Conservation (phyloP, 2,888 invertebrate species). For the Latrodectus hesperus region DNA sequence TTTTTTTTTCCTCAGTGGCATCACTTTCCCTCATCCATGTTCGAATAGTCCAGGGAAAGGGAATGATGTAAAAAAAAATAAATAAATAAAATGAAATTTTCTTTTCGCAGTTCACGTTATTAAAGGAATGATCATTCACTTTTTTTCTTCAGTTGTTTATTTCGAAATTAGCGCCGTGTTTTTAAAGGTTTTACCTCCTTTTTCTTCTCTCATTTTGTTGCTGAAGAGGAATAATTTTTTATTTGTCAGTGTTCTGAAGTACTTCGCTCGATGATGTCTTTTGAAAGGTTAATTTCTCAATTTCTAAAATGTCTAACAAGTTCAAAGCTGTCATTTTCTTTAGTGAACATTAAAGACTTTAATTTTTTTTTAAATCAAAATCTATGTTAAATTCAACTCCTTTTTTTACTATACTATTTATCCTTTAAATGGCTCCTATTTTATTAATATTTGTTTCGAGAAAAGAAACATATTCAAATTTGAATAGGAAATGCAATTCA, state of each 20-base stretch:
- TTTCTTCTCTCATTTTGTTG: slow-evolving; percentile 12
- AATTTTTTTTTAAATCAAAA: not conserved
- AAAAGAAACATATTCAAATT: too few relatives aligned
- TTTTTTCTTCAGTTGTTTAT: slow-evolving; percentile 30
- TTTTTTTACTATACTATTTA: too few relatives aligned
- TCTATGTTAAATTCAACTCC: too few relatives aligned
- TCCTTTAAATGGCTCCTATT: too few relatives aligned
- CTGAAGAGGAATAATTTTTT: slow-evolving; percentile 8
- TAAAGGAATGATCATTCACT: slow-evolving; percentile 41
- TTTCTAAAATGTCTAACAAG: slow-evolving; percentile 15
- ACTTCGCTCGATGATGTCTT: not conserved
- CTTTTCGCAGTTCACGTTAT: slow-evolving; percentile 43
- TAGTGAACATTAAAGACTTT: not conserved
- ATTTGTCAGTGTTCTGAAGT: not conserved
- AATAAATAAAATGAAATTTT: slow-evolving; percentile 11
- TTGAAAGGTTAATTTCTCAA: slow-evolving; percentile 29
- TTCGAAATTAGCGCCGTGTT: slow-evolving; percentile 40
- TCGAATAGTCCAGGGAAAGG: slow-evolving; percentile 29
- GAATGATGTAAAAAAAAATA: not conserved
- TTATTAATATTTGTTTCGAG: too few relatives aligned
- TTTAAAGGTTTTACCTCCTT: not conserved
- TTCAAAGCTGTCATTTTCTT: slow-evolving; percentile 22
- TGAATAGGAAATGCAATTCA: too few relatives aligned
- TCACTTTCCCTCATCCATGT: slow-evolving; percentile 46
- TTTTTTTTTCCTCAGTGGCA: slow-evolving; percentile 24